These are phyloP conservation scores for Corythornis vintsioides DNA, from an alignment of 2,113 vertebrate genomes.

Conservation along the genomic window DNA sequence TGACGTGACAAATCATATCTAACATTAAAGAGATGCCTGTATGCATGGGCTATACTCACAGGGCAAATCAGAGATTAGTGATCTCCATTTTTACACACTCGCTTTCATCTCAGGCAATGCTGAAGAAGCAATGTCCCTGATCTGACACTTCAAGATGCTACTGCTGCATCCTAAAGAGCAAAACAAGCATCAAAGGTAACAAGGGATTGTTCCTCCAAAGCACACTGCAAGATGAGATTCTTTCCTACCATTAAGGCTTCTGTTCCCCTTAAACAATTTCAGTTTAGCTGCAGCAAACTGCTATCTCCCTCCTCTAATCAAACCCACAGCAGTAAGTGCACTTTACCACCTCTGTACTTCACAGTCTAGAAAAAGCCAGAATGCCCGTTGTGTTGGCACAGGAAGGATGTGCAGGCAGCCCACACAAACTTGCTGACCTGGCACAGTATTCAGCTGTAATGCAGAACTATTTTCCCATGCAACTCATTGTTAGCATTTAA, in stretches of 20 bases:
- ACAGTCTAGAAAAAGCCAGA: not conserved
- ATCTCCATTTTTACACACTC: not conserved
- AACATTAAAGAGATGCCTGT: not conserved
- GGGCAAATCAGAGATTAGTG: not conserved
- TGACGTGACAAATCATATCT: not conserved
- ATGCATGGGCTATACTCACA: not conserved
- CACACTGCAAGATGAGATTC: not conserved
- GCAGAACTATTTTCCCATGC: not conserved
- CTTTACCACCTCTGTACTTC: not conserved
- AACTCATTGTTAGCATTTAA: not conserved
- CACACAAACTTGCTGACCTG: slow-evolving; percentile 9
- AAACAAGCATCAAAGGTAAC: not conserved
- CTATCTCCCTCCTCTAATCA: not conserved
- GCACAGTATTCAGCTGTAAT: not conserved
- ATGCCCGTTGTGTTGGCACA: not conserved
- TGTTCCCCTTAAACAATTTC: not conserved
- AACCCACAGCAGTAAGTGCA: not conserved
- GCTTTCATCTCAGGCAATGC: not conserved
- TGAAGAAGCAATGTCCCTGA: not conserved
- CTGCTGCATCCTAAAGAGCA: not conserved
- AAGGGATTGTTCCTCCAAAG: not conserved
- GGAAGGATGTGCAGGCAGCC: not conserved
- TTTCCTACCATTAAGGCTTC: not conserved
- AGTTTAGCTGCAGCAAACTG: not conserved
- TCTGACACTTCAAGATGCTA: not conserved